Evolutionary conservation across 2,113 vertebrate genomes (phyloP), one percentile per base, ranked within the genome.

Genomic region (Chaetodon trifascialis): DNA sequence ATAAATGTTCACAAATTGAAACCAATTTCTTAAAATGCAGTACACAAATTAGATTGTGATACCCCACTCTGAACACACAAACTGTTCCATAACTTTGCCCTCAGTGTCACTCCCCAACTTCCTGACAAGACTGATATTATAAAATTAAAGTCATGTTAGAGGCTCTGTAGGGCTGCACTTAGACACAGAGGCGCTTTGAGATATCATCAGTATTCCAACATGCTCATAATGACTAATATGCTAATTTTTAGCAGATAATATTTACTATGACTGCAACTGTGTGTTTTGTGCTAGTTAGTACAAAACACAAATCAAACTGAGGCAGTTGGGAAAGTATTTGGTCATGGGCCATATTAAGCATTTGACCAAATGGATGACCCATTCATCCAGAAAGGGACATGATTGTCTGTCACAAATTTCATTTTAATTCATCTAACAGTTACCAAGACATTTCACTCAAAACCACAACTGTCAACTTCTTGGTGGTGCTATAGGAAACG

Each of bases 1-100:
- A 80, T 75, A 87, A 64, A 80, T 86, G 52, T 78, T n/a, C 10
- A n/a, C 42, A 46, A 40, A 60, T n/a, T 81, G 58, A 67, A 60
- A 23, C 21, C 30, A 67, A 42, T 55, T 68, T 68, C 44, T 75
- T 60, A n/a, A 44, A 67, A 80, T 71, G 4, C 74, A 85, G 79
- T 74, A 52, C n/a, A 74, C 59, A 77, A 65, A 80, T 76, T 63
- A 67, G 25, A 84, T 63, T 7, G 69, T 2, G 38, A 46, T 72
- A 65, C 19, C 62, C 38, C 36, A 59, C 25, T 76, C 8, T 40
- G n/a, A 42, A 62, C 63, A 64, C 59, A 73, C 52, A 73, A 59
- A 55, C 60, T 51, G 30, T 76, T 82, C 56, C 14, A 73, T 44
- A 82, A 12, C 30, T 55, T 38, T 69, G 52, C 63, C 52, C 40